Evolutionary conservation across 1,140 invertebrate species (phyloP), one percentile per base, ranked within the genome.

Genomic region (Parapsyche elsis): DNA sequence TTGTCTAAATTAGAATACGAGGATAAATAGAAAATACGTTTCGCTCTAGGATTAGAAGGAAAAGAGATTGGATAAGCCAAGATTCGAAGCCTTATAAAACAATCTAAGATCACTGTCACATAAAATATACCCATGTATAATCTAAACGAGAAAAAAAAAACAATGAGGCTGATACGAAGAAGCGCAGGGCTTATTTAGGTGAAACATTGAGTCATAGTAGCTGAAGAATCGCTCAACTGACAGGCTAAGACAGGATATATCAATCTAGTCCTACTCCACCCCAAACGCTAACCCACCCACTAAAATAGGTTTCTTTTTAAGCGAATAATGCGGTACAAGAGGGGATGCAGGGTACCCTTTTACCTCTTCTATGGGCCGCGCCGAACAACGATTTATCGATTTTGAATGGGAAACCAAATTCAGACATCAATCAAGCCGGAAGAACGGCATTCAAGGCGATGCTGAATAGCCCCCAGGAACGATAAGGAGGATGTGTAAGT

Each of bases 211-310:
- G 67, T 38, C 30, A 45, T 46, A 44, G 57, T 46, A 45, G 19
- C 45, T 30, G 46, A 74, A 44, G 71, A 44, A 74, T 74, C 71
- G 45, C 19, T 46, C 45, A 49, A 75, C 46, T 75, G 73, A 75
- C 73, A 75, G 46, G 19, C 21, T 75, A 75, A 75, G 73, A 75
- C 49, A 57, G 49, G 73, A 75, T 74, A 75, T 57, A 75, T 75
- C 73, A 75, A 75, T 75, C 73, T 57, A 57, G 49, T 9, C 16
- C 14, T 45, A 9, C 71, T 16, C 12, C 23, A 38, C 30, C 30
- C 1, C 1, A 10, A 30, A 23, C 61, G 21, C 61, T 24, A n/a
- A 19, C 23, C 38, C 71, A 46, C 12, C 14, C n/a, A 16, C n/a
- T 14, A 53, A 73, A 73, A 46, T 19, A 23, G 44, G 71, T n/a